A percentile compares a stretch with the other conserved stretches of the same genome.
phyloP scores from a whole-genome alignment of 2,113 vertebrate genomes.

The Otus sunia region DNA sequence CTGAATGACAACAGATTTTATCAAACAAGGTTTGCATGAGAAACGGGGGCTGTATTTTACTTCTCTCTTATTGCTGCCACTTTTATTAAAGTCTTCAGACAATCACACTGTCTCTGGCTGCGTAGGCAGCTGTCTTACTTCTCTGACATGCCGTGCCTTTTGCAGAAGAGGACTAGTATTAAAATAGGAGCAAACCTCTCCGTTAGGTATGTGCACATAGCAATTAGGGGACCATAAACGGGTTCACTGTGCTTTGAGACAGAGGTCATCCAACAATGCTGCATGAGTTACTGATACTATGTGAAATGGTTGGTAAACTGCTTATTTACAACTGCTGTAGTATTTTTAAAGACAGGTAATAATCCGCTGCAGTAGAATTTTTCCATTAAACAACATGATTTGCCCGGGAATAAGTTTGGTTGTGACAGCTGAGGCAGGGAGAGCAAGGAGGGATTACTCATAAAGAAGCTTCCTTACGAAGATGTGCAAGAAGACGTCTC shows the following conservation, averaged over 20 bases:
- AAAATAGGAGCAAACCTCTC: not conserved
- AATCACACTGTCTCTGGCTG: not conserved
- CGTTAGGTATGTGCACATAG: not conserved
- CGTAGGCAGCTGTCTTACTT: not conserved
- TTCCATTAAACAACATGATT: not conserved
- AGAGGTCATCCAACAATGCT: not conserved
- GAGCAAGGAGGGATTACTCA: not conserved
- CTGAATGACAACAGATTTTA: not conserved
- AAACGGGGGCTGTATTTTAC: not conserved
- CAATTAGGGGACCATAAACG: not conserved
- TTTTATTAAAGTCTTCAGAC: conserved; percentile 16
- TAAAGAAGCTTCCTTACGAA: not conserved
- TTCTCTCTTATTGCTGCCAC: not conserved
- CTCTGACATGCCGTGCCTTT: not conserved
- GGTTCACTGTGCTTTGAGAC: not conserved
- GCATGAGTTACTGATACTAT: not conserved
- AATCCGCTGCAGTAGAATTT: not conserved
- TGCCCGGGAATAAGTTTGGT: not conserved
- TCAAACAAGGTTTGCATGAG: not conserved
- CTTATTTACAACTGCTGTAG: not conserved
- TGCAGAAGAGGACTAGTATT: not conserved
- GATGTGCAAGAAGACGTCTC: not conserved
- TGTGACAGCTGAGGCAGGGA: not conserved
- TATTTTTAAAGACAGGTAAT: not conserved
- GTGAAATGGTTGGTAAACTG: not conserved